Conservation (phyloP, 2,113 vertebrate species). For the Cavia porcellus region DNA sequence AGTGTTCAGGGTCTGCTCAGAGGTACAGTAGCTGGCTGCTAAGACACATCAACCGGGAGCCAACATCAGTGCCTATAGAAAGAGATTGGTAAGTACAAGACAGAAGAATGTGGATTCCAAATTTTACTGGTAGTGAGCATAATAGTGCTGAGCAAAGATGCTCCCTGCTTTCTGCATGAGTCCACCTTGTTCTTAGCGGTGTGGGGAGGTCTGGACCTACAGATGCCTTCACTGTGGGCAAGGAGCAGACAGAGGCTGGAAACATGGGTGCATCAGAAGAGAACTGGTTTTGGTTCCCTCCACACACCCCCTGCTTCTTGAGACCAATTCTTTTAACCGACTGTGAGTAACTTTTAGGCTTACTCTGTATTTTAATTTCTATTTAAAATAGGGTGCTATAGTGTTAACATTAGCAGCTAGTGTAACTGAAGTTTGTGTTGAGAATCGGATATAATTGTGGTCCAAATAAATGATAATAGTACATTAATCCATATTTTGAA, state of each 20-base stretch:
- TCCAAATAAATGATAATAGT: neutral
- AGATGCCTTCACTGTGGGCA: neutral
- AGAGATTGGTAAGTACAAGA: neutral
- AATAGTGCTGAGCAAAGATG: neutral
- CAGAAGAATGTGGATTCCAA: neutral
- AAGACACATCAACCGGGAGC: neutral
- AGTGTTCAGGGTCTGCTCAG: neutral
- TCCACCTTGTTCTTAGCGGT: neutral
- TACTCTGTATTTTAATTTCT: neutral
- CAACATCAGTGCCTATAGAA: neutral
- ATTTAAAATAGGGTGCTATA: neutral
- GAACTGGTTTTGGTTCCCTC: neutral
- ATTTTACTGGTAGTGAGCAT: neutral
- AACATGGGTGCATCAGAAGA: neutral
- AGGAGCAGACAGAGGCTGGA: neutral
- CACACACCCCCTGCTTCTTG: neutral
- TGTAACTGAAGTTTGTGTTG: neutral
- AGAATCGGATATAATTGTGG: neutral
- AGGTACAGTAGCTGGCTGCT: neutral
- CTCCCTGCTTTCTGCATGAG: neutral
- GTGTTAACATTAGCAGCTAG: neutral
- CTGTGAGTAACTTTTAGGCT: neutral
- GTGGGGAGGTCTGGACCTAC: neutral
- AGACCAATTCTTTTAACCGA: neutral
- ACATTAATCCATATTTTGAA: neutral